Conservation (phyloP, 2,113 vertebrate genomes). For the Pelvicachromis taeniatus region DNA sequence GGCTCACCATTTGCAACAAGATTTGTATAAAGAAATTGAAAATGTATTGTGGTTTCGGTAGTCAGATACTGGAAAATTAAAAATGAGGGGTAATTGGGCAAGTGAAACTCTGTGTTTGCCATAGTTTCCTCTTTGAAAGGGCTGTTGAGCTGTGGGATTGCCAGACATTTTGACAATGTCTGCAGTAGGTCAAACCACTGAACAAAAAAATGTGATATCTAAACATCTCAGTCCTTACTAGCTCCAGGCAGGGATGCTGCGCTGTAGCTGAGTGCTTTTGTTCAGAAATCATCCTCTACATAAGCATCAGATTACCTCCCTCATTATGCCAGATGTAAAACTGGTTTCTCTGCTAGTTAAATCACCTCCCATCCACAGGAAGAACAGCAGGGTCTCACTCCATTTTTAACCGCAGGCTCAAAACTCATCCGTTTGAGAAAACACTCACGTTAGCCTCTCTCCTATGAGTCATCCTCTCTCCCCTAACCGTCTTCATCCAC, state of each 20-base stretch:
- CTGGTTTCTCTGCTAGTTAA: background rate
- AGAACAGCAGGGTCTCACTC: background rate
- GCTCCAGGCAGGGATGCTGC: background rate
- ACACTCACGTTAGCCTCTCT: background rate
- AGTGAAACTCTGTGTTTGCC: background rate
- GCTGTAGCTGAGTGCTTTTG: background rate
- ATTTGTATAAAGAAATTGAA: background rate
- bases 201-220: background rate
- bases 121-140: background rate
- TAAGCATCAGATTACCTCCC: background rate
- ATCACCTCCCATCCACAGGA: background rate
- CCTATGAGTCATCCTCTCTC: background rate
- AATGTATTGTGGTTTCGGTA: background rate
- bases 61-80: background rate
- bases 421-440: background rate
- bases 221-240: background rate
- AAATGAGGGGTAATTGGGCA: background rate
- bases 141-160: background rate
- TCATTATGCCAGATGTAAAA: background rate
- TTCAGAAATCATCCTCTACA: background rate
- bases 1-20: background rate
- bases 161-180: background rate
- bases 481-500: background rate
- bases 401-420: background rate
- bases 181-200: background rate